Evolutionary conservation across 2,797 vertebrate species (phyloP), one percentile per base, ranked within the genome.

Genomic region (Bovichtus diacanthus): DNA sequence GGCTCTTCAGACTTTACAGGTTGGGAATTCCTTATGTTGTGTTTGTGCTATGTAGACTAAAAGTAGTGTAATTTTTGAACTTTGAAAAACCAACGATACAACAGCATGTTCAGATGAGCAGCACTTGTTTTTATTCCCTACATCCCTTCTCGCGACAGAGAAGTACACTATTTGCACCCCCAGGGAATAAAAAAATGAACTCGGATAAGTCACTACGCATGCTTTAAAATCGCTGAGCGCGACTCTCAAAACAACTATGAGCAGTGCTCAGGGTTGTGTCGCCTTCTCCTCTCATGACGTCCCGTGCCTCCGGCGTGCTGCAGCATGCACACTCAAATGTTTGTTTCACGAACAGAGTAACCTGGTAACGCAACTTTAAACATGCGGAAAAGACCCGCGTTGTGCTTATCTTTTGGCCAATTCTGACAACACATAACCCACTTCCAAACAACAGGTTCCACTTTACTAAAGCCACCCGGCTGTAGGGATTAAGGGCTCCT

Each of bases 1-100:
- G 94, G 94, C 82, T 95, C 96, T 31, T 85, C 96, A 0, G 95
- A 97, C 83, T 94, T 96, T 61, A 95, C 97, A 96, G 97, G 97
- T 97, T 88, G 76, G 94, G 53, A 62, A 76, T 46, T 19, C n/a
- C 0, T 36, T 6, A 2, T 29, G 13, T 1, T 38, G 19, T 39
- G 9, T 53, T 38, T 1, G 5, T 4, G 34, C 10, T 56, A 61
- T 34, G 0, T 19, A 2, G 2, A 4, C 9, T 34, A 34, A n/a
- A 49, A 13, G 4, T 31, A 9, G 9, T 9, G 12, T 13, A 4
- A 36, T 21, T 58, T n/a, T n/a, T 1, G 3, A 23, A 11, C 38
- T 62, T 58, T 59, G 19, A 3, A 58, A 44, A 23, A 12, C 25
- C 55, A 39, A 34, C 4, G 12, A 18, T 9, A 25, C 38, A 8